A percentile compares a stretch with the other conserved stretches of the same genome.
phyloP scores from a whole-genome alignment of 2,888 invertebrate species.

The Leptarthrus brevirostris region DNA sequence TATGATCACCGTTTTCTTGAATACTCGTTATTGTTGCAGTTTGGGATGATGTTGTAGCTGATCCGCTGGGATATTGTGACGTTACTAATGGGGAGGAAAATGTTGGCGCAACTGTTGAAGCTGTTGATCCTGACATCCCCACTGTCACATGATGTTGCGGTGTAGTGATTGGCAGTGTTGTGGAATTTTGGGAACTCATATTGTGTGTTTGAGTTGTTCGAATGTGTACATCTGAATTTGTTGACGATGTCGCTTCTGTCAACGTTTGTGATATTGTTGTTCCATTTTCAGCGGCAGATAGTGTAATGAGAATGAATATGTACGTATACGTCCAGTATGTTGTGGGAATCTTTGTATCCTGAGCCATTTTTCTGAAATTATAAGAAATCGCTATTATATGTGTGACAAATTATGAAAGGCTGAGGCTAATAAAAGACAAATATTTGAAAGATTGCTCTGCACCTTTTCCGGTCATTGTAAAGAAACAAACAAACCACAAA shows the following conservation, averaged over 20 bases:
- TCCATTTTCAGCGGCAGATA: constrained; percentile 55
- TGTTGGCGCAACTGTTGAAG: not conserved
- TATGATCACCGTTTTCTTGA: constrained; percentile 51
- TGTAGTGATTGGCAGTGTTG: constrained; percentile 43
- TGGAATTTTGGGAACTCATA: constrained; percentile 31
- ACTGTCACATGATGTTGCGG: constrained; percentile 37
- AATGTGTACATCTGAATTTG: constrained; percentile 44
- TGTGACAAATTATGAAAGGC: not conserved
- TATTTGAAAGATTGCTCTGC: not conserved
- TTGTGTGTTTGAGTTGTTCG: not conserved
- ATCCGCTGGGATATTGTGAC: not conserved
- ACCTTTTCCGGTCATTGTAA: constrained; percentile 1
- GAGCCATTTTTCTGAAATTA: constrained; percentile 53
- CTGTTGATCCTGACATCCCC: constrained; percentile 24
- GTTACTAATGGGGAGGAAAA: not conserved
- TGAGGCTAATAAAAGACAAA: not conserved
- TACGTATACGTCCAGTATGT: constrained; percentile 54
- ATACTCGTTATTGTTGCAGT: constrained; percentile 52
- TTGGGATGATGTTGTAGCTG: constrained; percentile 46
- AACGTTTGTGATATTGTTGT: constrained; percentile 53
- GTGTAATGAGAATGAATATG: constrained; percentile 55
- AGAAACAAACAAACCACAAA: not conserved
- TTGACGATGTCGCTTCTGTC: constrained; percentile 52
- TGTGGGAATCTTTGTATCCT: constrained; percentile 55
- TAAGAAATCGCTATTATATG: too few relatives aligned